A percentile compares a stretch with the other conserved stretches of the same genome.
Conservation (phyloP, 2,888 invertebrate genomes). For the Pachycephus smyrnensis region DNA sequence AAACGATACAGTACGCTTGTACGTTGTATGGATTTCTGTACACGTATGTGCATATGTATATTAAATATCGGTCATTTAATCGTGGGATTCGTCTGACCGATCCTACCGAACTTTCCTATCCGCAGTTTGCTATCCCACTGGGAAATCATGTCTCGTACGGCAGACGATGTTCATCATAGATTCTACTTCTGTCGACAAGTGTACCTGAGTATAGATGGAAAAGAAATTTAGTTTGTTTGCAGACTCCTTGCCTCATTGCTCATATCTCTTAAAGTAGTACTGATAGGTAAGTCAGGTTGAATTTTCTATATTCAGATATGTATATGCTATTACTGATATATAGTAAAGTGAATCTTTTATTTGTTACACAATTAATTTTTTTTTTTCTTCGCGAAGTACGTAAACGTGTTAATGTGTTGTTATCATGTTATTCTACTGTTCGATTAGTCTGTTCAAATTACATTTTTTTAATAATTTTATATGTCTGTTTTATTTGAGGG, state of each 20-base stretch:
- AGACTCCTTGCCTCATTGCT: not conserved
- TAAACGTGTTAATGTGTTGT: too few relatives aligned
- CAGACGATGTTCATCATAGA: not conserved
- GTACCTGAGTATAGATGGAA: not conserved
- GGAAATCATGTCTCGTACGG: not conserved
- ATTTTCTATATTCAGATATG: not conserved
- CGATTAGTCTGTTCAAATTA: too few relatives aligned
- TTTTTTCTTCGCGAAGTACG: not conserved
- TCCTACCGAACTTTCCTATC: not conserved
- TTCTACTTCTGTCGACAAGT: not conserved
- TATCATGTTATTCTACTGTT: too few relatives aligned
- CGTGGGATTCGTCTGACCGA: not conserved
- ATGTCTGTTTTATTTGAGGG: not conserved
- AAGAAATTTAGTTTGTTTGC: not conserved
- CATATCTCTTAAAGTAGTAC: not conserved
- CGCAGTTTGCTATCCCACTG: not conserved
- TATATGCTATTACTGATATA: not conserved
- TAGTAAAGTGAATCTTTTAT: not conserved
- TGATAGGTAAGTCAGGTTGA: not conserved
- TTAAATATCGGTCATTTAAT: not conserved
- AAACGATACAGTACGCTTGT: slow-evolving; percentile 10
- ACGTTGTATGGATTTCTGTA: not conserved
- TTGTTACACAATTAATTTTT: not conserved
- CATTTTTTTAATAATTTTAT: too few relatives aligned
- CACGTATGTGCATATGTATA: not conserved